Evolutionary conservation across 2,113 vertebrate species (phyloP).

Genomic region (Takifugu bimaculatus): DNA sequence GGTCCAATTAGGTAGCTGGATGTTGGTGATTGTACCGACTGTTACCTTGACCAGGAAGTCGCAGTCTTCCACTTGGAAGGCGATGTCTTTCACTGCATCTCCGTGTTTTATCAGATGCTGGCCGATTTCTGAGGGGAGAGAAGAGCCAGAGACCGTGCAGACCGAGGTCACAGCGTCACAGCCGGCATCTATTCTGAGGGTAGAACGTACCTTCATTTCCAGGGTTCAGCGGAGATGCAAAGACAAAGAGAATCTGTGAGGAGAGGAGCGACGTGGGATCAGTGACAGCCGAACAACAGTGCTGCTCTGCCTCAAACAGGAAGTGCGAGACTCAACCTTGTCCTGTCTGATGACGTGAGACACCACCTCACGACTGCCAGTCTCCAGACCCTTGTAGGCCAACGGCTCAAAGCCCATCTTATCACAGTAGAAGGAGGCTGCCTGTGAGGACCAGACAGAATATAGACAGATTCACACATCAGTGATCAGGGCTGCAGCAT

Average conservation of each 20-base stretch:
- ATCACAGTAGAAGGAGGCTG: slow-evolving; percentile 77
- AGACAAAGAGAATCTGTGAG: slow-evolving; percentile 75
- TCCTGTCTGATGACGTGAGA: slow-evolving; percentile 78
- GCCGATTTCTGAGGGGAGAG: slow-evolving; percentile 69
- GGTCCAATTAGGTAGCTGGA: too few relatives aligned
- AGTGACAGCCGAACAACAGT: not conserved
- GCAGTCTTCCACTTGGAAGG: slow-evolving; percentile 82
- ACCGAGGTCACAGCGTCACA: not conserved
- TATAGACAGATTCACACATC: too few relatives aligned
- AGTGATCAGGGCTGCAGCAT: too few relatives aligned
- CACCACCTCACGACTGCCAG: slow-evolving; percentile 73
- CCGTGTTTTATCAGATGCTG: slow-evolving; percentile 76
- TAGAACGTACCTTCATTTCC: slow-evolving; percentile 72
- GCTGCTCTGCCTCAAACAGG: not conserved
- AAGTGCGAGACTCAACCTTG: slow-evolving; percentile 62
- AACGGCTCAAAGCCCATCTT: slow-evolving; percentile 80
- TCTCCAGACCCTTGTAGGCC: slow-evolving; percentile 81
- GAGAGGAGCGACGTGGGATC: slow-evolving; percentile 12
- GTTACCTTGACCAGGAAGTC: slow-evolving; percentile 78
- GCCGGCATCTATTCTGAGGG: not conserved
- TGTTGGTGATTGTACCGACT: too few relatives aligned
- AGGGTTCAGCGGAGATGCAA: slow-evolving; percentile 77
- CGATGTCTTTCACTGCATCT: slow-evolving; percentile 78
- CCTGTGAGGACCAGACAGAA: slow-evolving; percentile 49
- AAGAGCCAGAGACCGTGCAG: not conserved